A percentile compares a stretch with the other conserved stretches of the same genome.
phyloP scores from a whole-genome alignment of 2,113 vertebrate genomes.

The Phyllostomus hastatus region DNA sequence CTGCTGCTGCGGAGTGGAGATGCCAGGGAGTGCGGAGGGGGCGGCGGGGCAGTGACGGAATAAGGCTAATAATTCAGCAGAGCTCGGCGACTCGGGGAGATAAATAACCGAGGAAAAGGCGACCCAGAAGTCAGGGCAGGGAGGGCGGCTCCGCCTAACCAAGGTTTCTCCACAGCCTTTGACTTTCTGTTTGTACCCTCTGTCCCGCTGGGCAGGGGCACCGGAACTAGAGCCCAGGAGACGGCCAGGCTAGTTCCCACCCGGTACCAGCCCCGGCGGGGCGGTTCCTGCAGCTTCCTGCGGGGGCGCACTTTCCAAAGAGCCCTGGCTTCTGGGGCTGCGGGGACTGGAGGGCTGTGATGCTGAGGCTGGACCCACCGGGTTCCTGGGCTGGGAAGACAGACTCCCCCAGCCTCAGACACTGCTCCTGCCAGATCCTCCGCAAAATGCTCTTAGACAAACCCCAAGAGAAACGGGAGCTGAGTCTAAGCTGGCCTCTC shows the following conservation, averaged over 20 bases:
- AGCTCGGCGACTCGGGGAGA: constrained; percentile 62
- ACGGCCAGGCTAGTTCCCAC: no score
- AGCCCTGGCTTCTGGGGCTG: background rate
- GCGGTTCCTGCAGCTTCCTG: background rate
- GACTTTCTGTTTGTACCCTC: background rate
- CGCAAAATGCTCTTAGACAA: background rate
- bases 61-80: constrained; percentile 79
- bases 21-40: constrained; percentile 73
- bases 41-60: constrained; percentile 73
- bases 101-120: constrained; percentile 76
- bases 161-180: background rate
- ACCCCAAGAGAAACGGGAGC: background rate
- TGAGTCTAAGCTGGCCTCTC: background rate
- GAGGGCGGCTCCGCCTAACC: background rate
- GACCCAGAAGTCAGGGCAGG: constrained; percentile 31
- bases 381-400: background rate
- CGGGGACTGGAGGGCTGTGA: no score
- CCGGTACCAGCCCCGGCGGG: background rate
- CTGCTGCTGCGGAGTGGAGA: constrained; percentile 72
- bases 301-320: background rate
- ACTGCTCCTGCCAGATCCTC: rapidly evolving
- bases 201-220: background rate
- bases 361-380: no score
- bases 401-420: background rate
- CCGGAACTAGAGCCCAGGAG: background rate